Evolutionary conservation across 2,888 invertebrate genomes (phyloP), one percentile per base, ranked within the genome.

Genomic region (Cyclophora albipunctata): DNA sequence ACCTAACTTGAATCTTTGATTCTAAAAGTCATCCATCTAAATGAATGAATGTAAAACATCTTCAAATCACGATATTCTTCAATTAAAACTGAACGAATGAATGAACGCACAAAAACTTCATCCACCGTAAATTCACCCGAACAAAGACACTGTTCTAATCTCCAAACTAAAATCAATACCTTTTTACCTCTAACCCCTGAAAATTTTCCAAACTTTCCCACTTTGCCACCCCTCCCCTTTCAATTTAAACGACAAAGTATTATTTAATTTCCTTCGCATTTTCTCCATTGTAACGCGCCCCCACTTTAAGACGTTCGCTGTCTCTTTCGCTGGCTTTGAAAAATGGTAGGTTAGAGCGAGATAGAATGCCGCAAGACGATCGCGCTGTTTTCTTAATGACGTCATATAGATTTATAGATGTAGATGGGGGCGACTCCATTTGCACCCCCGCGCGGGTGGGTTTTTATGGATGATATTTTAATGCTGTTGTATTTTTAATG

Each of bases 221-320:
- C 70, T 20, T 20, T 20, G 2, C 20, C 20, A 66, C 57, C 62
- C 67, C 66, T 75, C 80, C 80, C 71, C 68, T 78, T 81, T 81
- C 82, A 82, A 84, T 85, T 83, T 78, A 79, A 84, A 84, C 84
- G 87, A 87, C 87, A 86, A 88, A 88, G 87, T 87, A 87, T 86
- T 87, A 85, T 87, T 88, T 86, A 86, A 88, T 87, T 86, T 85
- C 79, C 73, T 66, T 66, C 84, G 84, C 85, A 85, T 86, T 86
- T 88, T 86, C 84, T 75, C 84, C 77, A 83, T 87, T 87, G 87
- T 87, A 81, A 83, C 81, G 81, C 73, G 78, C 61, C 60, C 66
- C 64, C 67, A 53, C 71, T 72, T 74, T 64, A 86, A 86, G 86
- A 86, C 73, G 78, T 72, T 63, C 52, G 47, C 67, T 58, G 54